Conservation (phyloP, 2,113 vertebrate species). For the Holacanthus passer region DNA sequence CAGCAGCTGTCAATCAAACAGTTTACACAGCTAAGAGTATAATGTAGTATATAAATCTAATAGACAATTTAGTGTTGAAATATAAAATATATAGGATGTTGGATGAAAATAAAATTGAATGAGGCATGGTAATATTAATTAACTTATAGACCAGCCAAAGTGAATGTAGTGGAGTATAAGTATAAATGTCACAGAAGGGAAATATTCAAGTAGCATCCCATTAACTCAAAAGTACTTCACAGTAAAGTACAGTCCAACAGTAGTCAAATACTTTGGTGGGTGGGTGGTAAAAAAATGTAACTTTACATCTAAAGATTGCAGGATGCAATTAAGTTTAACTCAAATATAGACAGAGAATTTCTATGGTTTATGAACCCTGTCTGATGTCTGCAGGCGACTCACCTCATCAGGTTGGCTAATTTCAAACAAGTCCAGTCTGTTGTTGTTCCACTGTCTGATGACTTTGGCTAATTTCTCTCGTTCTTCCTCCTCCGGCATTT, state of each 20-base stretch:
- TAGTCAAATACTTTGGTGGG: background rate
- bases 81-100: background rate
- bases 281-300: background rate
- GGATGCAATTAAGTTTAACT: background rate
- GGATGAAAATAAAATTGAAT: background rate
- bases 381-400: slow-evolving; percentile 61
- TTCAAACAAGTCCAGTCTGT: slow-evolving; percentile 93
- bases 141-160: background rate
- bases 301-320: background rate
- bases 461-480: slow-evolving; percentile 87
- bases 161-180: background rate
- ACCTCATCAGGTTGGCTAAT: slow-evolving; percentile 93
- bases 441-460: slow-evolving; percentile 92
- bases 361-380: background rate
- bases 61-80: background rate
- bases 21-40: too few relatives aligned
- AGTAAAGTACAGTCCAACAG: background rate
- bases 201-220: background rate
- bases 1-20: too few relatives aligned
- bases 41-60: background rate
- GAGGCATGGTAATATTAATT: background rate
- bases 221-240: background rate
- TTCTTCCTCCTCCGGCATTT: slow-evolving; percentile 82
- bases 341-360: background rate
- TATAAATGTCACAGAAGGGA: background rate